Percentiles rank a stretch among this genome's conserved stretches.
phyloP scores from a whole-genome alignment of 2,888 invertebrate genomes.

The Aporophyla lueneburgensis region DNA sequence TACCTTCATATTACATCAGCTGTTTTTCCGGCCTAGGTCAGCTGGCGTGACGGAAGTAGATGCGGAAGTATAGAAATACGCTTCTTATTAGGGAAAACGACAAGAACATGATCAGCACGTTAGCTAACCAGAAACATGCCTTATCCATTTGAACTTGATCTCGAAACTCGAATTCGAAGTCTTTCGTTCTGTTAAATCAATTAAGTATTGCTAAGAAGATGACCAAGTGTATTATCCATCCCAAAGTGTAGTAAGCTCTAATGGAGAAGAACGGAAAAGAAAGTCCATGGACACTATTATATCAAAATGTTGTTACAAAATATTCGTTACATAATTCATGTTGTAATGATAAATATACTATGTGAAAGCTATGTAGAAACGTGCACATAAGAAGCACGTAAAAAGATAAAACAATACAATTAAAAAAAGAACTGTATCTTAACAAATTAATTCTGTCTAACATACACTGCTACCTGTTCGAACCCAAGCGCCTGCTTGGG shows the following conservation, averaged over 20 bases:
- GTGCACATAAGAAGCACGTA: too few relatives aligned
- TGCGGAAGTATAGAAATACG: not conserved
- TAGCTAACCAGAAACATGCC: not conserved
- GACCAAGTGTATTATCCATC: too few relatives aligned
- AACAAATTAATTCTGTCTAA: too few relatives aligned
- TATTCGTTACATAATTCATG: not conserved
- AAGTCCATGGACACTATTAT: not conserved
- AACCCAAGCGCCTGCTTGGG: too few relatives aligned
- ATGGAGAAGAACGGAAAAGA: not conserved
- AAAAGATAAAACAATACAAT: too few relatives aligned
- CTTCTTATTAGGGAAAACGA: slow-evolving; percentile 1
- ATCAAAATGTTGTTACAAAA: too few relatives aligned
- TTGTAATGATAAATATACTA: not conserved
- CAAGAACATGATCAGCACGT: not conserved
- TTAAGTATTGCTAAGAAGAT: too few relatives aligned
- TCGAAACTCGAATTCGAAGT: not conserved
- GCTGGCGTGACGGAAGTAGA: slow-evolving; percentile 5
- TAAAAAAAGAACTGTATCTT: too few relatives aligned
- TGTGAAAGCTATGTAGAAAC: too few relatives aligned
- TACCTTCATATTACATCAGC: not conserved
- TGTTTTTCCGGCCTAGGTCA: slow-evolving; percentile 1
- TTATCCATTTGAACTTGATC: not conserved
- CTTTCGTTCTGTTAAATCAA: not conserved
- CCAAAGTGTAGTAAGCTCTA: too few relatives aligned
- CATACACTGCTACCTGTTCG: too few relatives aligned